A percentile compares a stretch with the other conserved stretches of the same genome.
Evolutionary conservation across 2,797 vertebrate genomes (phyloP).

Genomic region (Apodemus agrarius): DNA sequence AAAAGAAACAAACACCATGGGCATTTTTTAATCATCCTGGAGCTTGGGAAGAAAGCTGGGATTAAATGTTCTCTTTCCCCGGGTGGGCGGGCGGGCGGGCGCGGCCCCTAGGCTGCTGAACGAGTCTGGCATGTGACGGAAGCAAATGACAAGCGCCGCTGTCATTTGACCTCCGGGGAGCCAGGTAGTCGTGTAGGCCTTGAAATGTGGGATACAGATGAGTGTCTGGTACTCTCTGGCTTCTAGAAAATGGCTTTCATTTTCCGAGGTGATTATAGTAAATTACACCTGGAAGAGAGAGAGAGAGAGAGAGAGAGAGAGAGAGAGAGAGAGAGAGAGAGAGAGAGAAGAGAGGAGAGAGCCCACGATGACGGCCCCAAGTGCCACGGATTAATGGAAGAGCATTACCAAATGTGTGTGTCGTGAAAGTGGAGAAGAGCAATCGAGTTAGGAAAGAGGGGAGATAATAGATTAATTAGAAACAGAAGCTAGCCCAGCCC

Average conservation of each 20-base stretch:
- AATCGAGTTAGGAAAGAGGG: constrained; percentile 13
- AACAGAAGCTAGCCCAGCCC: constrained; percentile 57
- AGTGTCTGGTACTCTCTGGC: constrained; percentile 58
- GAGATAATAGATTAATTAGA: constrained; percentile 76
- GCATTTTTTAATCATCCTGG: background rate
- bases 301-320: constrained; percentile 53
- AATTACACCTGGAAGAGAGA: constrained; percentile 70
- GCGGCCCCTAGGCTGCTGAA: background rate
- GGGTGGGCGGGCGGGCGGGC: background rate
- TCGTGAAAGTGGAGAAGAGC: constrained; percentile 30
- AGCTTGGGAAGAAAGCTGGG: background rate
- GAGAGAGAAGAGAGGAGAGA: constrained; percentile 58
- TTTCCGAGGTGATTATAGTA: constrained; percentile 70
- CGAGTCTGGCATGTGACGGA: fast-evolving
- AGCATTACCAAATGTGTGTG: background rate
- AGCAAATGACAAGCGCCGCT: background rate
- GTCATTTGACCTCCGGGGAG: constrained; percentile 64
- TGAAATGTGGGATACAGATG: constrained; percentile 70
- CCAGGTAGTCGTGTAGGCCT: constrained; percentile 61
- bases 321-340: constrained; percentile 53
- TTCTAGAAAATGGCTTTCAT: constrained; percentile 54
- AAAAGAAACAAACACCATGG: background rate
- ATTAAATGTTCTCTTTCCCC: background rate
- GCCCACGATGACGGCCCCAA: constrained; percentile 48
- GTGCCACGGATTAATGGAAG: constrained; percentile 44